Evolutionary conservation across 2,888 invertebrate genomes (phyloP).

Genomic region (Eurytoma adleriae): DNA sequence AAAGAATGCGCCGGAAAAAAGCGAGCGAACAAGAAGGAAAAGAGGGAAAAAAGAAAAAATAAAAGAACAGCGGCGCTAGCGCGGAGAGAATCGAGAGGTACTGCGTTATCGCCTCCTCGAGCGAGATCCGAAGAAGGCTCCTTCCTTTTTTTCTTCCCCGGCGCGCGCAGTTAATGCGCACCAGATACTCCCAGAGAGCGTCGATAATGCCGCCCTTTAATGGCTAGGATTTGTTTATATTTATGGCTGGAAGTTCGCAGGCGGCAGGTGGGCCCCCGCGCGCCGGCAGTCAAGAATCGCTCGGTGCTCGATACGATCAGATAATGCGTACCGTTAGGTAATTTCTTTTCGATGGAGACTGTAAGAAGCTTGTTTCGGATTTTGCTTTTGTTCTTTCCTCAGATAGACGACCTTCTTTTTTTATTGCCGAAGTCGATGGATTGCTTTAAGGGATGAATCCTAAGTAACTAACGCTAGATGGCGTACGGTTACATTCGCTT

Average conservation of each 20-base stretch:
- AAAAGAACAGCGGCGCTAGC: slow-evolving; percentile 16
- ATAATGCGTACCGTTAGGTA: not conserved
- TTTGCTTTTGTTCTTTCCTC: no score
- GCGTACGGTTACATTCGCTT: no score
- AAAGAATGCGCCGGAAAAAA: not conserved
- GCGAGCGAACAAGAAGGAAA: not conserved
- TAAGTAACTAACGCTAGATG: no score
- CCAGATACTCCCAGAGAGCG: not conserved
- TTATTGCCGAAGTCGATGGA: no score
- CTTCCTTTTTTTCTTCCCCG: slow-evolving; percentile 1
- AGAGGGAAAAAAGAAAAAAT: slow-evolving; percentile 33
- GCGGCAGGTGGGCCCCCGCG: not conserved
- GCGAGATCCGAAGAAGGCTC: not conserved
- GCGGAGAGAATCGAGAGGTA: slow-evolving; percentile 11
- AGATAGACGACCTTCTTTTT: no score
- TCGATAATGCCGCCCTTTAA: slow-evolving; percentile 45
- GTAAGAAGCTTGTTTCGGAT: not conserved
- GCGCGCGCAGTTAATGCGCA: slow-evolving; percentile 2
- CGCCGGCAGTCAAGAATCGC: not conserved
- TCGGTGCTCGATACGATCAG: not conserved
- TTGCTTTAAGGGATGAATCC: no score
- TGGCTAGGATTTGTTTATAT: slow-evolving; percentile 54
- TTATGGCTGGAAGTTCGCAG: slow-evolving; percentile 34
- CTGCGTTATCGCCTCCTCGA: slow-evolving; percentile 37
- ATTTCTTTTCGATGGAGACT: slow-evolving; percentile 26